Evolutionary conservation across 2,888 invertebrate genomes (phyloP).

Genomic region (Gymnosoma rotundatum): DNA sequence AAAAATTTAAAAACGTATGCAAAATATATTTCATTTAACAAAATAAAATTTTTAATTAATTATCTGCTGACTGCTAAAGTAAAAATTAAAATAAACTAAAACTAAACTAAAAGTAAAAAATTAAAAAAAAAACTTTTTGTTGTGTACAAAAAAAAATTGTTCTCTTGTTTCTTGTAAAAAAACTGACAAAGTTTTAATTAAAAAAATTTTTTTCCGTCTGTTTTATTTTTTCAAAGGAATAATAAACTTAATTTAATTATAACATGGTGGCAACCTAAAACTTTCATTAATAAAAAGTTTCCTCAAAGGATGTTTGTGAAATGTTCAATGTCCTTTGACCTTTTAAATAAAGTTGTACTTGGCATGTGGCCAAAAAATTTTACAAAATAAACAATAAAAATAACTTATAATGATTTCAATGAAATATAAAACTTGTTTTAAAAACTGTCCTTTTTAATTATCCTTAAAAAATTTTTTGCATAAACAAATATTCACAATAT

Average conservation of each 20-base stretch:
- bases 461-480: no score
- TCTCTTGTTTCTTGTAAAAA: neutral
- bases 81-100: neutral
- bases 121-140: neutral
- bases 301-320: neutral
- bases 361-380: conserved; percentile 12
- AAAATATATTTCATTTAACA: no score
- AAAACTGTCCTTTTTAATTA: neutral
- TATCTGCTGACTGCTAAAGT: neutral
- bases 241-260: conserved; percentile 21
- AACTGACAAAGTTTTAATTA: conserved; percentile 25
- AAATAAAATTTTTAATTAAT: neutral
- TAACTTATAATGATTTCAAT: neutral
- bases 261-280: neutral
- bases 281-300: neutral
- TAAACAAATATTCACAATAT: no score
- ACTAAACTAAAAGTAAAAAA: no score
- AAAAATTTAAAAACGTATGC: no score
- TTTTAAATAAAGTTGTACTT: conserved; percentile 18
- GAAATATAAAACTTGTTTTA: neutral
- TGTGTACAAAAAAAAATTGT: neutral
- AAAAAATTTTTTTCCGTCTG: neutral
- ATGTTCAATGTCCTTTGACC: conserved; percentile 34
- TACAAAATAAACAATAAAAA: neutral
- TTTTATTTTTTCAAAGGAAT: neutral